A percentile compares a stretch with the other conserved stretches of the same genome.
Conservation (phyloP, 2,113 vertebrate genomes). For the Phainopepla nitens region DNA sequence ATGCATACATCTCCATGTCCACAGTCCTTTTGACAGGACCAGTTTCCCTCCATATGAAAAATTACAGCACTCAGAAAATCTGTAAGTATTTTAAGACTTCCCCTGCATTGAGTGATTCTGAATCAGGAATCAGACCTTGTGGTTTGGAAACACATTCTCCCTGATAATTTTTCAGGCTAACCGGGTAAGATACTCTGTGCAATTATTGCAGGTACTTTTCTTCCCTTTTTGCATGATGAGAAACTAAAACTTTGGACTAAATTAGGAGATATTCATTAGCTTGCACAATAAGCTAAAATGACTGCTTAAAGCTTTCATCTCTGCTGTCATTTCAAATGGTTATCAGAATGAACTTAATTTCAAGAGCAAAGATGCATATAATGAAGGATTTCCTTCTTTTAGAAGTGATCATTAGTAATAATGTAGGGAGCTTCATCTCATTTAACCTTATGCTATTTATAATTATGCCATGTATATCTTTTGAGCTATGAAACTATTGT, state of each 20-base stretch:
- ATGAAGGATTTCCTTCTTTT: background rate
- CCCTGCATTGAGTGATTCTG: background rate
- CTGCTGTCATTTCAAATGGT: background rate
- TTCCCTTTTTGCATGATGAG: background rate
- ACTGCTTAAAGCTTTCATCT: background rate
- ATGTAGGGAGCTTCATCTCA: background rate
- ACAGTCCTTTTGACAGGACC: background rate
- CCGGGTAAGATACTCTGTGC: background rate
- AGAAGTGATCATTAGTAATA: background rate
- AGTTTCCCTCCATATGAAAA: background rate
- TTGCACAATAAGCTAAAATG: background rate
- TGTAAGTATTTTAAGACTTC: background rate
- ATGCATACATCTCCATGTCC: background rate
- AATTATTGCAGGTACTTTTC: slow-evolving; percentile 7
- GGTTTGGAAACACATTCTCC: slow-evolving; percentile 24
- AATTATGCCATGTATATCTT: background rate
- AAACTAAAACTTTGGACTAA: background rate
- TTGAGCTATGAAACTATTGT: background rate
- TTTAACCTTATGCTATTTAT: background rate
- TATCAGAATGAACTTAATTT: background rate
- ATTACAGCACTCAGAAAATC: background rate
- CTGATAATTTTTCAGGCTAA: background rate
- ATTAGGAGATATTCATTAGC: background rate
- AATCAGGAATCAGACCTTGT: slow-evolving; percentile 5
- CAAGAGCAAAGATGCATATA: background rate